A percentile compares a stretch with the other conserved stretches of the same genome.
Evolutionary conservation across 1,140 invertebrate genomes (phyloP).

Genomic region (Drosophila quadrilineata): DNA sequence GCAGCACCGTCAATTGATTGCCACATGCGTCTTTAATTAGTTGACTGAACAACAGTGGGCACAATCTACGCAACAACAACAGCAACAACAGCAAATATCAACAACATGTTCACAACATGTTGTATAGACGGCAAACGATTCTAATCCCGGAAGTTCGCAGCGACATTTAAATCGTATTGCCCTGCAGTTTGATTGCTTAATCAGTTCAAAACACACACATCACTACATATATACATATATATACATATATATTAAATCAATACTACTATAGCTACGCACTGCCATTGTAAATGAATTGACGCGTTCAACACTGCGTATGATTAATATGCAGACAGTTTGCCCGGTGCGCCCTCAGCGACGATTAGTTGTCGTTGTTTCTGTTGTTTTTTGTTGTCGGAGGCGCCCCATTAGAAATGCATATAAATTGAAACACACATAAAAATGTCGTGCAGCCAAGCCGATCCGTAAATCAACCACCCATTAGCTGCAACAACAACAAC

Average conservation of each 20-base stretch:
- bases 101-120: too few species aligned
- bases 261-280: too few species aligned
- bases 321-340: slow-evolving; percentile 46
- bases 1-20: slow-evolving; percentile 61
- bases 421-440: slow-evolving; percentile 64
- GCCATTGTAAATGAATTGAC: slow-evolving; percentile 24
- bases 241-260: too few species aligned
- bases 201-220: slow-evolving; percentile 5
- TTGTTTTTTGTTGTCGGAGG: too few species aligned
- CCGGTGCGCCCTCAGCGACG: slow-evolving; percentile 19
- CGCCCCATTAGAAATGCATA: slow-evolving; percentile 64
- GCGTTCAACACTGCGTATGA: slow-evolving; percentile 59
- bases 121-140: background rate
- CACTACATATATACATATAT: too few species aligned
- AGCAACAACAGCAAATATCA: slow-evolving; percentile 7
- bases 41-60: slow-evolving; percentile 23
- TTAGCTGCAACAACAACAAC: slow-evolving; percentile 43
- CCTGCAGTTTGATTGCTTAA: slow-evolving; percentile 65
- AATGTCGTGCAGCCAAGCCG: slow-evolving; percentile 45
- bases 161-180: slow-evolving; percentile 63
- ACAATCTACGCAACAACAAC: slow-evolving; percentile 2
- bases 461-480: slow-evolving; percentile 65
- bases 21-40: slow-evolving; percentile 72
- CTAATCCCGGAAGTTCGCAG: slow-evolving; percentile 65
- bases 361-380: too few species aligned